phyloP scores from a whole-genome alignment of 1,140 invertebrate genomes.

The Tribolium madens region DNA sequence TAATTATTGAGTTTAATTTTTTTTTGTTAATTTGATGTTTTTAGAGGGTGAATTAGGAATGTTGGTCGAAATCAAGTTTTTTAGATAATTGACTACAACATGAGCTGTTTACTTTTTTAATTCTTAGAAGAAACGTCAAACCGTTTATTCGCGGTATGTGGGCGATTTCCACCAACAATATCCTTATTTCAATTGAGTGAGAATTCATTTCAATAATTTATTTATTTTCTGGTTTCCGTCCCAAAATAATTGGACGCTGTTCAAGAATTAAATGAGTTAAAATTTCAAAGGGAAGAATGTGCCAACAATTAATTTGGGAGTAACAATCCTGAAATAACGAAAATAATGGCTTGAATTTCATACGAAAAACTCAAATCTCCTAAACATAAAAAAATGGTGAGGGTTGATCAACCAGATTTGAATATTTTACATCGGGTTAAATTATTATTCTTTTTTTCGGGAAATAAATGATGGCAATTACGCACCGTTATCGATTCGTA shows the following conservation, averaged over 20 bases:
- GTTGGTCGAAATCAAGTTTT: too few species aligned
- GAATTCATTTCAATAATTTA: not conserved
- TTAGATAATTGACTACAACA: too few species aligned
- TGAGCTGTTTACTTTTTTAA: too few species aligned
- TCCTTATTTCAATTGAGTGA: conserved; percentile 22
- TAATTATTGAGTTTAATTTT: too few species aligned
- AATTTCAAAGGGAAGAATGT: not conserved
- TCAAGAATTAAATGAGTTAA: not conserved
- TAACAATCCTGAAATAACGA: not conserved
- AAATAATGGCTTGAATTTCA: too few species aligned
- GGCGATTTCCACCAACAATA: not conserved
- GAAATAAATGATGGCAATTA: not conserved
- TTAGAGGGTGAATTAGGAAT: too few species aligned
- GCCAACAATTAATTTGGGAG: not conserved
- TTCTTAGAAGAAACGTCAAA: too few species aligned
- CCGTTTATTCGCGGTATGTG: not conserved
- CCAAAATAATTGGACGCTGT: not conserved
- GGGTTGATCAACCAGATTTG: not conserved
- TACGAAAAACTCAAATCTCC: too few species aligned
- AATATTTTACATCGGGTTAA: not conserved
- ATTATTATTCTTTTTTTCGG: too few species aligned
- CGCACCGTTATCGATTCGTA: not conserved
- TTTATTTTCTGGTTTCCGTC: not conserved
- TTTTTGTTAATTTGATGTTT: too few species aligned
- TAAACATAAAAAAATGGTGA: too few species aligned